phyloP scores from a whole-genome alignment of 1,140 invertebrate species.

The Conus betulinus region DNA sequence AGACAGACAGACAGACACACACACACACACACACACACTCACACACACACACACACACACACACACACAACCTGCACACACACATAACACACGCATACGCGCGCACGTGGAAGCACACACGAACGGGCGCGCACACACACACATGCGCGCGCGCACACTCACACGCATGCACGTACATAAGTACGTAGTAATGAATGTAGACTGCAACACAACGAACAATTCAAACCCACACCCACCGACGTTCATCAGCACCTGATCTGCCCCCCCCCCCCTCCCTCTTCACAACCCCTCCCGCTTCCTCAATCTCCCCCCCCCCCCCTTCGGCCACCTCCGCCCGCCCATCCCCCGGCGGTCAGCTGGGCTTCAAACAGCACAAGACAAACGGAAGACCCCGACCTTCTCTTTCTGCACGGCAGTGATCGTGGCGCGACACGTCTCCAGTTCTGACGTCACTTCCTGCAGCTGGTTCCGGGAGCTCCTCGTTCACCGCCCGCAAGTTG shows the following conservation, averaged over 20 bases:
- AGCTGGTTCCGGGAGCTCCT: conserved; percentile 64
- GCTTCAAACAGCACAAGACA: too few species aligned
- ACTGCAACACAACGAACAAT: neutral
- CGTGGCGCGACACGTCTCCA: conserved; percentile 50
- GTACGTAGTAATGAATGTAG: neutral
- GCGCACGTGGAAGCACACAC: neutral
- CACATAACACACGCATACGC: neutral
- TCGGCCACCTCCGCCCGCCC: neutral
- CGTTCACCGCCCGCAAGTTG: conserved; percentile 64
- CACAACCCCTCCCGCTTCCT: neutral
- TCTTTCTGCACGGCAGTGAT: conserved; percentile 54
- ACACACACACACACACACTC: too few species aligned
- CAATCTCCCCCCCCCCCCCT: neutral
- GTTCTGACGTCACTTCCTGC: conserved; percentile 57
- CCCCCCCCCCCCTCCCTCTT: too few species aligned
- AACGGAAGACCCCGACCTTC: conserved; percentile 45
- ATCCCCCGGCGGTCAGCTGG: neutral
- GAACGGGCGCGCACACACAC: too few species aligned
- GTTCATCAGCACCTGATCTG: too few species aligned
- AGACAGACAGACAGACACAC: too few species aligned
- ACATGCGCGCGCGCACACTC: neutral
- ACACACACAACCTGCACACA: neutral
- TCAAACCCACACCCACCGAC: too few species aligned
- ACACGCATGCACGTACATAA: neutral
- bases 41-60: neutral